Percentiles rank a stretch among this genome's conserved stretches.
phyloP scores from a whole-genome alignment of 2,797 vertebrate genomes.

The Paedocypris micromegethes region DNA sequence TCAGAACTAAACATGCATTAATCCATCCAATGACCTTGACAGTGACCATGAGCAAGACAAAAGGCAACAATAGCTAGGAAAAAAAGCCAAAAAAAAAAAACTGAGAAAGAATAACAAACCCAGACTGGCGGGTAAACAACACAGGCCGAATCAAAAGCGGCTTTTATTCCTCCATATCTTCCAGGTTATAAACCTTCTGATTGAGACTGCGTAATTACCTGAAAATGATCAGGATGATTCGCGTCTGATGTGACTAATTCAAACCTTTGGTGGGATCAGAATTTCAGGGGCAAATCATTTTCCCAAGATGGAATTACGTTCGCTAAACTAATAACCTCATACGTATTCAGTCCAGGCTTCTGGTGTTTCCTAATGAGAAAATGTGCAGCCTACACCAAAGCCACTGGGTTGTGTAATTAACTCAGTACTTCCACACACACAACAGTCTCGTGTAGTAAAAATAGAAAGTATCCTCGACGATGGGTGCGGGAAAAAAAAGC shows the following conservation, averaged over 20 bases:
- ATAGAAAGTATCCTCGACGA: constrained; percentile 39
- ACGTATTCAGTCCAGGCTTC: constrained; percentile 43
- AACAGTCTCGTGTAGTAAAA: constrained; percentile 47
- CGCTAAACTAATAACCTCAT: constrained; percentile 55
- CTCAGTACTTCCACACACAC: constrained; percentile 50
- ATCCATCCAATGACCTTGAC: too few relatives aligned
- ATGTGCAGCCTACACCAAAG: constrained; percentile 49
- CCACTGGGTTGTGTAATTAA: constrained; percentile 62
- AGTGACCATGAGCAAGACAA: too few relatives aligned
- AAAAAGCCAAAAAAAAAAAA: too few relatives aligned
- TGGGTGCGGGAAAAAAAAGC: constrained; percentile 43
- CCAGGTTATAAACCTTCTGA: neutral
- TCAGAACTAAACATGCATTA: too few relatives aligned
- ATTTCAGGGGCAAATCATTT: constrained; percentile 29
- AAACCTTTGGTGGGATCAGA: constrained; percentile 21
- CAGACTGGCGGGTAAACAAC: too few relatives aligned
- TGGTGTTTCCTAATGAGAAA: constrained; percentile 55
- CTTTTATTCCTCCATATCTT: neutral
- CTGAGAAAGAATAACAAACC: too few relatives aligned
- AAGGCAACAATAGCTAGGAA: too few relatives aligned
- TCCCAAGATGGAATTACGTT: constrained; percentile 50
- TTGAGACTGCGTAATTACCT: constrained; percentile 4
- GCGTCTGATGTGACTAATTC: constrained; percentile 12
- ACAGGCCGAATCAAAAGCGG: neutral
- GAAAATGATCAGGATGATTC: constrained; percentile 1